Base-by-base conservation (phyloP, 2,888 invertebrate species). In the Drosophila atroscutellata region DNA sequence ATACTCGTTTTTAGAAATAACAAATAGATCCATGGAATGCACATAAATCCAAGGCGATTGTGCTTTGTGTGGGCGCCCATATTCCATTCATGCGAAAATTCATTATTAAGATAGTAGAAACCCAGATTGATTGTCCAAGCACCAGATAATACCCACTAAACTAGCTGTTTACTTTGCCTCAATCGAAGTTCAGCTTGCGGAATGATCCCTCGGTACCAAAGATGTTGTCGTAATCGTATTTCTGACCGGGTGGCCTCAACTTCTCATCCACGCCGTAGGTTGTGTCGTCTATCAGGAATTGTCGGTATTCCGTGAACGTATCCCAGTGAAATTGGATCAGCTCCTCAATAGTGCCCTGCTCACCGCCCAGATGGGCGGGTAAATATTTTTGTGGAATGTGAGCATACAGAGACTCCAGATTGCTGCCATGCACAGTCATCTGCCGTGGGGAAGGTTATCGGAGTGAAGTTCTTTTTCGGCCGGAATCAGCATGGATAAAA, bases 291-390 rank as follows among this genome's bases (percentile, higher is more conserved):
- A 54, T 66, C 6, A 91, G 88, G 50, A 81, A 92, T 0, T 90
- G 77, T 4, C 63, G 59, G 47, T 83, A 77, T 1, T 76, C 66
- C 11, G 70, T 8, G 3, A 90, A 81, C 26, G 77, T 77, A 11
- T 88, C 66, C 42, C 75, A 80, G 55, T 85, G 77, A 2, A 69
- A 32, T 30, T 81, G 69, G 2, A 72, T 77, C 0, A 91, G 73
- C 54, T 87, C 88, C 11, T 82, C 75, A 34, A 95, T 83, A 49
- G 94, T 93, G 79, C 94, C 94, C 74, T 94, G 94, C 47, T 94
- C 93, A 4, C 96, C 96, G 18, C 96, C 96, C 83, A 95, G 95
- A 83, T 96, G 95, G 4, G 90, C 93, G 2, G 96, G 96, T 36
- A 96, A 91, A 62, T 95, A 92, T 28, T 94, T 93, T 83, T 94